Evolutionary conservation across 92 coral and sea anemone species (phyloP).

Genomic region (Phymanthus crucifer): DNA sequence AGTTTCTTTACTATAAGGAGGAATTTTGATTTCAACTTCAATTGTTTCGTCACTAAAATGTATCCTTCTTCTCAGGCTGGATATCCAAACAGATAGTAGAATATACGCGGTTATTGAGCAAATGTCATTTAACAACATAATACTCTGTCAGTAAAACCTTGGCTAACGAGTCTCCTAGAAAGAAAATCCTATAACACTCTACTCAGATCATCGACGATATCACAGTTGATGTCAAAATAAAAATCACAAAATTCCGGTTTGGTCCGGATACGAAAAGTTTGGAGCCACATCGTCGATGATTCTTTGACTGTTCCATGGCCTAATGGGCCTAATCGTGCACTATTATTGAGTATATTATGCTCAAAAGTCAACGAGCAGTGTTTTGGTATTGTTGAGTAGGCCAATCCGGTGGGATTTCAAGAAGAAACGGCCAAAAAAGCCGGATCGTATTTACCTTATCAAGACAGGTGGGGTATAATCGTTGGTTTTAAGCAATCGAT

Average conservation of each 20-base stretch:
- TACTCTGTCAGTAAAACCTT: constrained; percentile 4
- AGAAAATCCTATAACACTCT: constrained; percentile 5
- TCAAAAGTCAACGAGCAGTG: constrained; percentile 8
- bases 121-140: background rate
- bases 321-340: constrained; percentile 12
- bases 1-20: background rate
- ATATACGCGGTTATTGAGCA: background rate
- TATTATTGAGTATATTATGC: constrained; percentile 7
- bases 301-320: background rate
- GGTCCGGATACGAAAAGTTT: constrained; percentile 2
- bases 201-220: background rate
- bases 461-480: background rate
- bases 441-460: constrained; percentile 14
- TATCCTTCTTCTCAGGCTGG: background rate
- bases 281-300: constrained; percentile 13
- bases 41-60: background rate
- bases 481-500: constrained; percentile 12
- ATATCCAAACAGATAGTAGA: background rate
- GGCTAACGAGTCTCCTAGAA: background rate
- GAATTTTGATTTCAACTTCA: background rate
- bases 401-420: constrained; percentile 5
- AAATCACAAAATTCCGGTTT: constrained; percentile 8
- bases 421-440: constrained; percentile 10
- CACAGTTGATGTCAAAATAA: constrained; percentile 1
- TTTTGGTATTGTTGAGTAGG: background rate